phyloP scores from a whole-genome alignment of 2,797 vertebrate genomes.

The Percopsis omiscomaycus region DNA sequence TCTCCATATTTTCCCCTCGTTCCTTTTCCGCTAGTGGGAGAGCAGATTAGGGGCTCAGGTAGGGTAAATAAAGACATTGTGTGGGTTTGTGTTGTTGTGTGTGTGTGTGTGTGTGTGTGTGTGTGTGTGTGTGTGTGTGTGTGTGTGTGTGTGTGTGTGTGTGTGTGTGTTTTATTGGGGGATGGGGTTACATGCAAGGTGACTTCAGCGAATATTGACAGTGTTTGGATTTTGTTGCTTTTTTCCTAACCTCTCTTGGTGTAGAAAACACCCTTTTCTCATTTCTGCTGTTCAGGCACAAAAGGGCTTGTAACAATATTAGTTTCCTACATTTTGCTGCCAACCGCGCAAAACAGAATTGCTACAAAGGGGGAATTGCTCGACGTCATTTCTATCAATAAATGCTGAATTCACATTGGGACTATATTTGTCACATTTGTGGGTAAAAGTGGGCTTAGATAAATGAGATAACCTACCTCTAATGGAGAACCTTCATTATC shows the following conservation, averaged over 20 bases:
- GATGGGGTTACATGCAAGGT: constrained; percentile 17
- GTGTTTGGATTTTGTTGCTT: constrained; percentile 29
- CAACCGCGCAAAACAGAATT: neutral
- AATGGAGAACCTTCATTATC: constrained; percentile 20
- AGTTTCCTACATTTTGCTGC: constrained; percentile 34
- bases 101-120: too few species aligned
- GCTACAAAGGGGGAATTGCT: constrained; percentile 8
- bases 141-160: too few species aligned
- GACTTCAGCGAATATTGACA: constrained; percentile 22
- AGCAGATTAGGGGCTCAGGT: neutral
- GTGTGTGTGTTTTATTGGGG: too few species aligned
- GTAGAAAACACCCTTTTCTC: constrained; percentile 42
- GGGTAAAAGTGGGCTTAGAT: constrained; percentile 17
- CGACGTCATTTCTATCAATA: constrained; percentile 30
- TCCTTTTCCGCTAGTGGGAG: constrained; percentile 8
- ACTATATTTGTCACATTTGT: constrained; percentile 25
- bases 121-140: too few species aligned
- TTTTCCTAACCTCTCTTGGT: constrained; percentile 26
- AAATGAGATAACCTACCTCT: constrained; percentile 25
- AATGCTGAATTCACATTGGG: constrained; percentile 48
- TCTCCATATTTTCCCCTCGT: constrained; percentile 18
- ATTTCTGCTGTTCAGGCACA: constrained; percentile 62
- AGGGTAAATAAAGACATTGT: constrained; percentile 19
- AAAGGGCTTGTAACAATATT: constrained; percentile 43
- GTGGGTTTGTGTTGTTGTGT: too few species aligned